Evolutionary conservation across 1,140 invertebrate species (phyloP).

Genomic region (Globodera rostochiensis): DNA sequence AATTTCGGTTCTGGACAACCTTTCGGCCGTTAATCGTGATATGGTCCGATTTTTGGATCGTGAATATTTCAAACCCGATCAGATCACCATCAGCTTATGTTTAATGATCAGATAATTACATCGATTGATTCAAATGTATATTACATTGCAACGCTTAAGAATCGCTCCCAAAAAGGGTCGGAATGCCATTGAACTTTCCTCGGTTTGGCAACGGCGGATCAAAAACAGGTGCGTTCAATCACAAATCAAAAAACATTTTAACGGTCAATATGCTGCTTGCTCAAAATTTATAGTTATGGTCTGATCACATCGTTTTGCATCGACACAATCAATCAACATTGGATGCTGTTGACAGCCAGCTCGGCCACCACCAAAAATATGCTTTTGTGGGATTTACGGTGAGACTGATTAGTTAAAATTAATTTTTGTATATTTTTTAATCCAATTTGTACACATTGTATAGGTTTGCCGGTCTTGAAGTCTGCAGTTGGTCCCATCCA

Average conservation of each 20-base stretch:
- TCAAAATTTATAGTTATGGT: conserved; percentile 34
- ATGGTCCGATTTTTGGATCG: too few species aligned
- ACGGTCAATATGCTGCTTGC: background rate
- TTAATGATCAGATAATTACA: too few species aligned
- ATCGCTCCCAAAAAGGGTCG: conserved; percentile 34
- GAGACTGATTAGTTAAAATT: background rate
- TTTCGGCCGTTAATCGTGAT: too few species aligned
- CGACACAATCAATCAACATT: conserved; percentile 50
- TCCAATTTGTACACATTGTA: conserved; percentile 16
- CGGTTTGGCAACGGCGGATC: conserved; percentile 38
- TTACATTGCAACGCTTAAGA: conserved; percentile 17
- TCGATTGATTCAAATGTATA: background rate
- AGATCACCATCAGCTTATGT: too few species aligned
- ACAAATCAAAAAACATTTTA: background rate
- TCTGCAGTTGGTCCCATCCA: conserved; percentile 47
- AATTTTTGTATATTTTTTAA: background rate
- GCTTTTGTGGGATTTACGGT: conserved; percentile 50
- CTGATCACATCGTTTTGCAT: conserved; percentile 50
- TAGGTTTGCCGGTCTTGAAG: conserved; percentile 49
- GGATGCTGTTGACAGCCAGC: conserved; percentile 52
- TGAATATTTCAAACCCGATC: too few species aligned
- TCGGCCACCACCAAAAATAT: conserved; percentile 56
- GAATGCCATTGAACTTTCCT: conserved; percentile 41
- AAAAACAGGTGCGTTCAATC: conserved; percentile 27
- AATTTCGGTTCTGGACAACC: too few species aligned